Conservation (phyloP, 1,140 invertebrate genomes). For the Euwallacea fornicatus region DNA sequence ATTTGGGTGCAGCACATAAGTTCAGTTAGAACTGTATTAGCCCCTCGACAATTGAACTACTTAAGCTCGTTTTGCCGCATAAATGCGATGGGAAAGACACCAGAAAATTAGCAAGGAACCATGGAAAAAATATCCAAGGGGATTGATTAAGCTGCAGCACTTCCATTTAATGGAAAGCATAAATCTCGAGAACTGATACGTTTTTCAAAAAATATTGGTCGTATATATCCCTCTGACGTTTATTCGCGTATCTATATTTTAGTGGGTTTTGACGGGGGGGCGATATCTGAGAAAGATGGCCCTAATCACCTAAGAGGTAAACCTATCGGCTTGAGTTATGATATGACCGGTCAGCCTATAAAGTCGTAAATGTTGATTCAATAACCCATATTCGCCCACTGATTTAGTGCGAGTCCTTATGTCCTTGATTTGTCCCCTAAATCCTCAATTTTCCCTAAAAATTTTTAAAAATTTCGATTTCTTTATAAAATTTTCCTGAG, state of each 20-base stretch:
- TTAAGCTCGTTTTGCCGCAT: neutral
- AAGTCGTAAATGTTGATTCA: slow-evolving; percentile 50
- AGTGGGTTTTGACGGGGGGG: slow-evolving; percentile 44
- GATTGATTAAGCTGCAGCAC: too few species aligned
- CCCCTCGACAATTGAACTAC: slow-evolving; percentile 1
- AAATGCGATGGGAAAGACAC: too few species aligned
- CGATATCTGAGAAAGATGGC: slow-evolving; percentile 46
- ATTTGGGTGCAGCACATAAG: slow-evolving; percentile 8
- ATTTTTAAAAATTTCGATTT: too few species aligned
- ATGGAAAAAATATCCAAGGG: too few species aligned
- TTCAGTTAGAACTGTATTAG: slow-evolving; percentile 11
- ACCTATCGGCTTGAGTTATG: slow-evolving; percentile 50
- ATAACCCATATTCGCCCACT: slow-evolving; percentile 44
- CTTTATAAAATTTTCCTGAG: too few species aligned
- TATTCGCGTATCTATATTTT: slow-evolving; percentile 42
- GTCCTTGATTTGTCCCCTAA: too few species aligned
- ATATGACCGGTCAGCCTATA: slow-evolving; percentile 50
- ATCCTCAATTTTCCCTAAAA: too few species aligned
- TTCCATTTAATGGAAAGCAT: neutral
- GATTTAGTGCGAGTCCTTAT: neutral
- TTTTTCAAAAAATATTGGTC: slow-evolving; percentile 38
- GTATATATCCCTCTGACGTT: slow-evolving; percentile 36
- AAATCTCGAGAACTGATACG: slow-evolving; percentile 30
- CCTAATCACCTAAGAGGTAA: slow-evolving; percentile 53
- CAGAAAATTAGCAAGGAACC: too few species aligned